phyloP scores from a whole-genome alignment of 1,140 invertebrate species.

The Drosophila kikkawai region DNA sequence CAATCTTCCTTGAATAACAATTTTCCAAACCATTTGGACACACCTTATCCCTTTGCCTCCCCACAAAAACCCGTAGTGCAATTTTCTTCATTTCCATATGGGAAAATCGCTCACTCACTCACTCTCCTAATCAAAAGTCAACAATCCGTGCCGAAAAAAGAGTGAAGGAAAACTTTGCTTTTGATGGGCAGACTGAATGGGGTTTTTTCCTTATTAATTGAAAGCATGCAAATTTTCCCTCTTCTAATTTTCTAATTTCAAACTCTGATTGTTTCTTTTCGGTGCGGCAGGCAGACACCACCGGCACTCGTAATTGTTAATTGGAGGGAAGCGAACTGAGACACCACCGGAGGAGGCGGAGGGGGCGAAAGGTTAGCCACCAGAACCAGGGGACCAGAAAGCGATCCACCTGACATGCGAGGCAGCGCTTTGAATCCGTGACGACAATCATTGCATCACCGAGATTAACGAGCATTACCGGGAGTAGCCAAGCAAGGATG shows the following conservation, averaged over 20 bases:
- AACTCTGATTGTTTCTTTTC: conserved; percentile 42
- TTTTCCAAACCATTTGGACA: not conserved
- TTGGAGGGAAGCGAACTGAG: conserved; percentile 57
- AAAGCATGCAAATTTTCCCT: conserved; percentile 72
- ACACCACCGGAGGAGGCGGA: not conserved
- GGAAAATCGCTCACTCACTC: conserved; percentile 11
- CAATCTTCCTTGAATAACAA: conserved; percentile 7
- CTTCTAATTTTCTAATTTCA: conserved; percentile 26
- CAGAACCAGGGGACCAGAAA: conserved; percentile 63
- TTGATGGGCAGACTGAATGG: conserved; percentile 28
- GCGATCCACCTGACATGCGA: conserved; percentile 64
- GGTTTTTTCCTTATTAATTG: conserved; percentile 72
- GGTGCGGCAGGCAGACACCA: conserved; percentile 22
- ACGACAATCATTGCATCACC: conserved; percentile 68
- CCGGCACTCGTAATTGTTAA: conserved; percentile 48
- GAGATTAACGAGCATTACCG: conserved; percentile 45
- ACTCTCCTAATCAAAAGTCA: conserved; percentile 49
- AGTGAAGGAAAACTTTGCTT: conserved; percentile 17
- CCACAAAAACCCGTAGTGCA: conserved; percentile 8
- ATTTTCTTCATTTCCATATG: conserved; percentile 16
- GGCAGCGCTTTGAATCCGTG: conserved; percentile 21
- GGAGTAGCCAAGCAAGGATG: conserved; percentile 56
- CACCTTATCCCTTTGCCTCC: conserved; percentile 10
- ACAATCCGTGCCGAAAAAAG: conserved; percentile 60
- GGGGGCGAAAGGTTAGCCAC: conserved; percentile 44